Percentiles rank a stretch among this genome's conserved stretches.
Conservation (phyloP, 2,888 invertebrate species). For the Blastobasis lacticolella region DNA sequence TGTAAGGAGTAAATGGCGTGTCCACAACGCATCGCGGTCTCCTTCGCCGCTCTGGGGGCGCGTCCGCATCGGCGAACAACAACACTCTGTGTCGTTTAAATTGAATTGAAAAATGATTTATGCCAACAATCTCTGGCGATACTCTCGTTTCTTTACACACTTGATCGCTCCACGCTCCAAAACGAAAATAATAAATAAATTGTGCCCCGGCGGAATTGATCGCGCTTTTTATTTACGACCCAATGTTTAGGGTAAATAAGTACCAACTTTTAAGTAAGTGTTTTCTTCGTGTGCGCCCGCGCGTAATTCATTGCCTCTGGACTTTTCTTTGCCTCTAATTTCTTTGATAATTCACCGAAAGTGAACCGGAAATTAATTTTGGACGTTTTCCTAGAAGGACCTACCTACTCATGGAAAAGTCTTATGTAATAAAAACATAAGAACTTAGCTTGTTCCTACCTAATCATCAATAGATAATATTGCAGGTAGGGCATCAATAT, state of each 20-base stretch:
- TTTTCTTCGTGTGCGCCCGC: conserved; percentile 23
- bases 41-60: conserved; percentile 11
- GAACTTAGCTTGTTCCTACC: too few relatives aligned
- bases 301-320: conserved; percentile 25
- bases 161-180: conserved; percentile 49
- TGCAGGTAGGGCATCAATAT: too few relatives aligned
- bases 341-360: conserved; percentile 6
- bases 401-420: too few relatives aligned
- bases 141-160: conserved; percentile 52
- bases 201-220: conserved; percentile 39
- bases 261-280: conserved; percentile 21
- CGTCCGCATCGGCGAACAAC: conserved; percentile 45
- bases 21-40: conserved; percentile 20
- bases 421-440: too few relatives aligned
- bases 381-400: not conserved
- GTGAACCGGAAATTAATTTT: not conserved
- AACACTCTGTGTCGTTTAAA: conserved; percentile 62
- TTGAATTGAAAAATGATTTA: conserved; percentile 71
- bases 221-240: conserved; percentile 34
- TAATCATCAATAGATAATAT: too few relatives aligned
- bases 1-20: conserved; percentile 15
- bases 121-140: conserved; percentile 57
- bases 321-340: conserved; percentile 18
- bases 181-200: conserved; percentile 28
- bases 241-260: conserved; percentile 23